Evolutionary conservation across 2,888 invertebrate species (phyloP), one percentile per base, ranked within the genome.

Genomic region (Hydraecia micacea): DNA sequence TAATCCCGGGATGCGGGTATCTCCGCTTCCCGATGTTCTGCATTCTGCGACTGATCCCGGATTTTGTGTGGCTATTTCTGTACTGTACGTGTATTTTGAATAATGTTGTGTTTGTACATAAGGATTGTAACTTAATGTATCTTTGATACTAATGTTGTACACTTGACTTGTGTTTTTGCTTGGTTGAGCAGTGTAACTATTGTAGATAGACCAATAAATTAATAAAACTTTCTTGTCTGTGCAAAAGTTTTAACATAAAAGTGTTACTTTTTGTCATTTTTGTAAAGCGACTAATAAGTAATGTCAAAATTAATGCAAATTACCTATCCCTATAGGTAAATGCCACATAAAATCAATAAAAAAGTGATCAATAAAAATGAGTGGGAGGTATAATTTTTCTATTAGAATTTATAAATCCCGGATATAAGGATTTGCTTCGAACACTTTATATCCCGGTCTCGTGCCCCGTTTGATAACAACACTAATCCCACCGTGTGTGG

Each of bases 1-100:
- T 85, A 87, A 84, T 88, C 88, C 88, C 85, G 79, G 79, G 65
- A 62, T 75, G 55, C 84, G 79, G 70, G 81, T 79, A 79, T 80
- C 84, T 82, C 77, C 67, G 79, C 76, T 78, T 79, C 52, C 73
- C 80, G 77, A 88, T 86, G 86, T 81, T 84, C 80, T 83, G 80
- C 81, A 80, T 83, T 81, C 69, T 72, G 32, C 73, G 68, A 76
- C 74, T 83, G 86, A 69, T 88, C 74, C 75, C 75, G 77, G 75
- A 75, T 86, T 80, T 77, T 86, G 73, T 81, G 70, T 49, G 74
- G 70, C 69, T 65, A 80, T 80, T 75, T 81, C 71, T 83, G 75
- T 55, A 42, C 25, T 68, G 49, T 68, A 75, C 32, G 55, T 58
- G 63, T 66, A 9, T 68, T 75, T 81, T 75, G 55, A 65, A 85